phyloP scores from a whole-genome alignment of 2,888 invertebrate species.

The Myopa tessellatipennis region DNA sequence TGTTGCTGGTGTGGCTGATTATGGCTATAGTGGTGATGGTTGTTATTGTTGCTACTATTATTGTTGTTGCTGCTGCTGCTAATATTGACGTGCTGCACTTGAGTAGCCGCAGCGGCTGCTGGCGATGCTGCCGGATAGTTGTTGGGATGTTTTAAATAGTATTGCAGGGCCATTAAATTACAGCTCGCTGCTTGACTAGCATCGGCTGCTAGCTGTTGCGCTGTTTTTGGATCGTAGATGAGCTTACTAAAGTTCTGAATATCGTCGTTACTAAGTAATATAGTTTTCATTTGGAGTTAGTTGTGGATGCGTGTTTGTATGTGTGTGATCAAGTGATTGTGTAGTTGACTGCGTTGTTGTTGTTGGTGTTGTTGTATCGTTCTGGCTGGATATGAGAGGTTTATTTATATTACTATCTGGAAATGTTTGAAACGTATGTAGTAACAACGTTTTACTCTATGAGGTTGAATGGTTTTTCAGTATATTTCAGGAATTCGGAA shows the following conservation, averaged over 20 bases:
- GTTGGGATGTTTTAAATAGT: constrained; percentile 63
- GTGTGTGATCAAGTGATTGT: neutral
- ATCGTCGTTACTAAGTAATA: constrained; percentile 61
- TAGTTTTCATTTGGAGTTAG: constrained; percentile 60
- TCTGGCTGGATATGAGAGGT: neutral
- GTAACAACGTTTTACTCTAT: constrained; percentile 10
- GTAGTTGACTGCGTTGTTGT: neutral
- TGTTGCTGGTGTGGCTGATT: constrained; percentile 26
- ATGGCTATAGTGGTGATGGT: constrained; percentile 34
- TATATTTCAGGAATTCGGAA: constrained; percentile 21
- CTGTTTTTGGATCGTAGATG: constrained; percentile 59
- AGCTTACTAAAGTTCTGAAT: constrained; percentile 63
- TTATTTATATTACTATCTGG: neutral
- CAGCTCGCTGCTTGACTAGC: constrained; percentile 48
- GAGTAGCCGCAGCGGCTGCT: constrained; percentile 20
- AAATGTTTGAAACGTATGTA: neutral
- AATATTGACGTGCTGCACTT: constrained; percentile 6
- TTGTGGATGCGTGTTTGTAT: constrained; percentile 14
- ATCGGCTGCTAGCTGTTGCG: constrained; percentile 35
- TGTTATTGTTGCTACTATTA: constrained; percentile 43
- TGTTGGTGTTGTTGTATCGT: too few species aligned
- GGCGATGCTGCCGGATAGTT: constrained; percentile 53
- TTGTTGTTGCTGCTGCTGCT: constrained; percentile 4
- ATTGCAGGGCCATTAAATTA: constrained; percentile 62
- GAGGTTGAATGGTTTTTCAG: constrained; percentile 35